A percentile compares a stretch with the other conserved stretches of the same genome.
These are phyloP conservation scores for Smithornis capensis DNA, from an alignment of 2,113 vertebrate species.

Conservation along the genomic window DNA sequence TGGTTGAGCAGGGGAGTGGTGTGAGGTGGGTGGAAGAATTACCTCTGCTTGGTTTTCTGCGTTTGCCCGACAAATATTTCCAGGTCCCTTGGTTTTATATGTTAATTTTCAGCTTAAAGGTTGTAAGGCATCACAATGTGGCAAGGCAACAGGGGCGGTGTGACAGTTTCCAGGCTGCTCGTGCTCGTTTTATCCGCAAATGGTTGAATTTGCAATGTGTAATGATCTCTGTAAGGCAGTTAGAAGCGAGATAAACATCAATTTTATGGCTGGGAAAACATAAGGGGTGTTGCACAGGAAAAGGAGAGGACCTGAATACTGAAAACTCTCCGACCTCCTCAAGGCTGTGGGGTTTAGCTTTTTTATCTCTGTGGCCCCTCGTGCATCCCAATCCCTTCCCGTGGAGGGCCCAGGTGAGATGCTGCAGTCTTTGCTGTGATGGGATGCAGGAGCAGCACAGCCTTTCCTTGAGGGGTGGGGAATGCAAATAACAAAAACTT, in stretches of 20 bases:
- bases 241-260: slow-evolving; percentile 38
- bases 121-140: not conserved
- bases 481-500: slow-evolving; percentile 29
- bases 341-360: not conserved
- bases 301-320: not conserved
- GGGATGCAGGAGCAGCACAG: slow-evolving; percentile 22
- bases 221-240: slow-evolving; percentile 55
- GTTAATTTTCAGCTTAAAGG: slow-evolving; percentile 14
- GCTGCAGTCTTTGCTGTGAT: not conserved
- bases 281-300: not conserved
- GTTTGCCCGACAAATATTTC: not conserved
- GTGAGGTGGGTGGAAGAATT: not conserved
- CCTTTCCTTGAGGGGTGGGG: not conserved
- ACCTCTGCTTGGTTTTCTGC: not conserved
- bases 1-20: not conserved
- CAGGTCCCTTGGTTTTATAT: not conserved
- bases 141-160: not conserved
- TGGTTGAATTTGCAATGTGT: slow-evolving; percentile 41
- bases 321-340: slow-evolving; percentile 40
- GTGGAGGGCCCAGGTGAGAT: not conserved
- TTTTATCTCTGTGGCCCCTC: rapidly evolving
- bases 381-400: not conserved
- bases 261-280: slow-evolving; percentile 47
- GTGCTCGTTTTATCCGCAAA: not conserved
- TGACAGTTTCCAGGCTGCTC: slow-evolving; percentile 18